Evolutionary conservation across 2,888 invertebrate species (phyloP).

Genomic region (Caenorhabditis drosophilae): DNA sequence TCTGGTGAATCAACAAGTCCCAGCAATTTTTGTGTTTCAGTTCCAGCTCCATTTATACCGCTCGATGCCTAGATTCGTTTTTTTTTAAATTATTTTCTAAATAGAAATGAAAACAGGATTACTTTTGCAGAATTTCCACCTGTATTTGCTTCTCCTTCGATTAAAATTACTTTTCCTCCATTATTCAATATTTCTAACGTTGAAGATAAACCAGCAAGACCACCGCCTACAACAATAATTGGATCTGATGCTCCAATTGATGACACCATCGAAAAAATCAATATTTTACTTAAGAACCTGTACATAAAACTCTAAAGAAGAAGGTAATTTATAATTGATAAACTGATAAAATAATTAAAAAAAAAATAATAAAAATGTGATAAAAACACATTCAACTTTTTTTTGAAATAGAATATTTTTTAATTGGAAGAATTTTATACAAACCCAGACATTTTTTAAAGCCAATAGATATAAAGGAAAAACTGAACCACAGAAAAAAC

Average conservation of each 20-base stretch:
- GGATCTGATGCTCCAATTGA: slow-evolving; percentile 47
- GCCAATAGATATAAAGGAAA: too few relatives aligned
- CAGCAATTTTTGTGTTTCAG: slow-evolving; percentile 55
- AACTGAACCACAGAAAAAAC: too few relatives aligned
- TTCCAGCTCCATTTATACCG: slow-evolving; percentile 67
- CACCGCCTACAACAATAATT: slow-evolving; percentile 64
- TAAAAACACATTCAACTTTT: too few relatives aligned
- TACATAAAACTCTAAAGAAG: too few relatives aligned
- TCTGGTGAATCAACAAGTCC: slow-evolving; percentile 58
- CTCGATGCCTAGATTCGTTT: slow-evolving; percentile 30
- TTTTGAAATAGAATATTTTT: too few relatives aligned
- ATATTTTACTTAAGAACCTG: too few relatives aligned
- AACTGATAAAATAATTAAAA: background rate
- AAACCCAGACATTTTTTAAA: too few relatives aligned
- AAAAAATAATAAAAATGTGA: too few relatives aligned
- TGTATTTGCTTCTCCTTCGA: slow-evolving; percentile 62
- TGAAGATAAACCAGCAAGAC: slow-evolving; percentile 64
- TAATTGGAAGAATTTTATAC: too few relatives aligned
- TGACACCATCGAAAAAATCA: slow-evolving; percentile 13
- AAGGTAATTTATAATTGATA: too few relatives aligned
- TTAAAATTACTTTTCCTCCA: slow-evolving; percentile 54
- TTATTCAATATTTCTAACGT: slow-evolving; percentile 52
- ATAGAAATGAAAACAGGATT: too few relatives aligned
- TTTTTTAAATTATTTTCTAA: too few relatives aligned
- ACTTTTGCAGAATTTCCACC: slow-evolving; percentile 69